phyloP scores from a whole-genome alignment of 2,113 vertebrate genomes.

The Lophochroa leadbeateri region DNA sequence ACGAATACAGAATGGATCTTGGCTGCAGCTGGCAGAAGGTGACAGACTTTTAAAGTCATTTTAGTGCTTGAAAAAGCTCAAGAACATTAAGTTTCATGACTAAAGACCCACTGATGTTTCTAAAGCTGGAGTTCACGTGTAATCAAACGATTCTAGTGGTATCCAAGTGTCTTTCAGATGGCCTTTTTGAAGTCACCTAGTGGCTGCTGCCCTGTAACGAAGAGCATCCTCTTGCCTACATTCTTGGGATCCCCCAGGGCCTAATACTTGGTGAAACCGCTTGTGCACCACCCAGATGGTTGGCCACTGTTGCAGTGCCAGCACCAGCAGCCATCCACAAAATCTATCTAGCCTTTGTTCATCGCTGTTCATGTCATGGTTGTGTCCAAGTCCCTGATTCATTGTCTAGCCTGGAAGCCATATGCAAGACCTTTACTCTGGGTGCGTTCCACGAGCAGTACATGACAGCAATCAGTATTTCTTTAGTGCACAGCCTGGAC shows the following conservation, averaged over 20 bases:
- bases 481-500: not conserved
- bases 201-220: not conserved
- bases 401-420: not conserved
- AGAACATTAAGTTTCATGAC: not conserved
- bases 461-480: not conserved
- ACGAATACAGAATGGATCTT: not conserved
- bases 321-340: not conserved
- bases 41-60: not conserved
- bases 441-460: not conserved
- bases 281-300: rapidly evolving
- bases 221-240: not conserved
- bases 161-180: not conserved
- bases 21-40: not conserved
- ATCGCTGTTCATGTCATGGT: rapidly evolving
- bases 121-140: not conserved
- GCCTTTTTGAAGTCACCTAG: not conserved
- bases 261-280: not conserved
- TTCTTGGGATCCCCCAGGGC: not conserved
- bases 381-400: not conserved
- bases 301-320: not conserved
- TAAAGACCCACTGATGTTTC: not conserved
- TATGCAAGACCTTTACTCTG: not conserved
- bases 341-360: not conserved
- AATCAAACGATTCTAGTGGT: not conserved
- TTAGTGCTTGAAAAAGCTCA: not conserved